Evolutionary conservation across 2,113 vertebrate genomes (phyloP).

Genomic region (Nibea coibor): DNA sequence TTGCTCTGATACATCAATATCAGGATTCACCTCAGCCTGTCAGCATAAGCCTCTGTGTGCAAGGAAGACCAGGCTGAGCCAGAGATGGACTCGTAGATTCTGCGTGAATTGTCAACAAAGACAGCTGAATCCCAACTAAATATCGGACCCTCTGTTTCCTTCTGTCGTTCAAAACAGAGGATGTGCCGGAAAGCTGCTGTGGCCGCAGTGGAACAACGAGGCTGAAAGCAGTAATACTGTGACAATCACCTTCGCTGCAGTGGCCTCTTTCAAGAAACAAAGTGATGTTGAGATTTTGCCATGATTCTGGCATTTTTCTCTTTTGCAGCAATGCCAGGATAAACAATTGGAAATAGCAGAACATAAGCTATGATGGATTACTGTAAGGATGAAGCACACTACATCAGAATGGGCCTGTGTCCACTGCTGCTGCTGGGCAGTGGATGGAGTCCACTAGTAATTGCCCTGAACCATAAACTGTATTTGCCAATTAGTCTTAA

Average conservation of each 20-base stretch:
- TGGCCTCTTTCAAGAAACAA: conserved; percentile 72
- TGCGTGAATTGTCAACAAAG: conserved; percentile 3
- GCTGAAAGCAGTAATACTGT: conserved; percentile 45
- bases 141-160: background rate
- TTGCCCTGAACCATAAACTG: background rate
- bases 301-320: conserved; percentile 75
- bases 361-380: conserved; percentile 75
- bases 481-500: background rate
- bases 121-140: background rate
- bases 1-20: conserved; percentile 20
- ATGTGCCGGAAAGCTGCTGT: background rate
- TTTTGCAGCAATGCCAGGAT: conserved; percentile 65
- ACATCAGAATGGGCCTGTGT: conserved; percentile 56
- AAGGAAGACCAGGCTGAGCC: background rate
- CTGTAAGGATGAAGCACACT: conserved; percentile 60
- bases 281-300: conserved; percentile 73
- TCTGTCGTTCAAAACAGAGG: background rate
- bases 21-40: conserved; percentile 16
- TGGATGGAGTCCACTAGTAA: background rate
- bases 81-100: background rate
- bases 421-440: conserved; percentile 49
- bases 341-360: conserved; percentile 79
- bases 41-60: conserved; percentile 18
- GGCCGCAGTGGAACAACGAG: conserved; percentile 35
- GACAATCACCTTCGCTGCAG: conserved; percentile 44